Percentiles rank a stretch among this genome's conserved stretches.
These are phyloP conservation scores for Hybognathus amarus DNA, from an alignment of 2,797 vertebrate species.

Conservation along the genomic window DNA sequence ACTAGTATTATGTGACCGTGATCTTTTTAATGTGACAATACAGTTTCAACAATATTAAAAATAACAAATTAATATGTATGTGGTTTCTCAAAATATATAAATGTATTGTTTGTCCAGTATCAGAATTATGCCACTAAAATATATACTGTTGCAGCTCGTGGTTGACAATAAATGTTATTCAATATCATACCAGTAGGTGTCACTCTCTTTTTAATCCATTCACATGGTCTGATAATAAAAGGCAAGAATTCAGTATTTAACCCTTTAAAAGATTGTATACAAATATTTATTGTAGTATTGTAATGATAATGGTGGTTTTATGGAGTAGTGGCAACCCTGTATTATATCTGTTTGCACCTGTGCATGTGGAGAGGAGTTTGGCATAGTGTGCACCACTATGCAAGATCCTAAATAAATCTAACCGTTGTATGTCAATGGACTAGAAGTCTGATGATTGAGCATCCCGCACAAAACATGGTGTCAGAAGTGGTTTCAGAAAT, in stretches of 20 bases:
- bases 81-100: slow-evolving; percentile 30
- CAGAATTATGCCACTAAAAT: not conserved
- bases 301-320: not conserved
- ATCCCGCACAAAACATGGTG: no score
- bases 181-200: slow-evolving; percentile 49
- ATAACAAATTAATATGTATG: slow-evolving; percentile 18
- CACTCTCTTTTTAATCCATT: slow-evolving; percentile 24
- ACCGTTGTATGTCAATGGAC: no score
- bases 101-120: not conserved
- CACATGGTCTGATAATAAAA: not conserved
- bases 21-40: slow-evolving; percentile 33
- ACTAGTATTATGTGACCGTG: slow-evolving; percentile 39
- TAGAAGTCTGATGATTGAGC: no score
- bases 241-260: not conserved
- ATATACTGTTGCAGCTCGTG: not conserved
- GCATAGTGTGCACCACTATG: no score
- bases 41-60: slow-evolving; percentile 22
- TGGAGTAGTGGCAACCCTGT: not conserved
- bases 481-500: no score
- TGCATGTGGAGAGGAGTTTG: no score
- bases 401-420: no score
- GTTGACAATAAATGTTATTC: slow-evolving; percentile 37
- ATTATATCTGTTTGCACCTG: not conserved
- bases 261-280: not conserved
- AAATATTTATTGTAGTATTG: not conserved